Percentiles rank a stretch among this genome's conserved stretches.
Conservation (phyloP, 2,113 vertebrate species). For the Tenrec ecaudatus region DNA sequence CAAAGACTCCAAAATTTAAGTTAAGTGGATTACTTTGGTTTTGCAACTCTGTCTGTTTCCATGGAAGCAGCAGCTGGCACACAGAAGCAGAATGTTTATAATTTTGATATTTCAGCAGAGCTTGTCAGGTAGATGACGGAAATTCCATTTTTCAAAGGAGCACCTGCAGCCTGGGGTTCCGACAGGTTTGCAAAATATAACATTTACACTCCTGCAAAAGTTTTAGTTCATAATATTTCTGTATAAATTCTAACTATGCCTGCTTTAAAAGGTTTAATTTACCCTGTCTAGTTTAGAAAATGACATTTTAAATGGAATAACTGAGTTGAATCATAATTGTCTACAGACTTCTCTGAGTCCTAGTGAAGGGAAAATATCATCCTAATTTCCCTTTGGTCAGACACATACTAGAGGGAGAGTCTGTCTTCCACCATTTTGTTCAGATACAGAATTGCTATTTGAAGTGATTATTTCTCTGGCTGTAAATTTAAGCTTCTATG, state of each 20-base stretch:
- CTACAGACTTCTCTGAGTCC: neutral
- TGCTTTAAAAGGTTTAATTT: slow-evolving; percentile 71
- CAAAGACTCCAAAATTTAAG: slow-evolving; percentile 53
- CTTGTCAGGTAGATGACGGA: slow-evolving; percentile 75
- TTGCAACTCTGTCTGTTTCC: slow-evolving; percentile 62
- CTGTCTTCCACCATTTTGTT: neutral
- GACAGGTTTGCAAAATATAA: slow-evolving; percentile 64
- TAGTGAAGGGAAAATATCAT: slow-evolving; percentile 48
- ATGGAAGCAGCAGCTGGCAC: slow-evolving; percentile 67
- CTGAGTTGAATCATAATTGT: slow-evolving; percentile 43
- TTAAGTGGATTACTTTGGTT: slow-evolving; percentile 57
- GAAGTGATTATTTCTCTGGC: neutral
- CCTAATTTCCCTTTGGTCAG: slow-evolving; percentile 43
- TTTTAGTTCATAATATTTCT: slow-evolving; percentile 65
- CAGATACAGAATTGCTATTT: neutral
- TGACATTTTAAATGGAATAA: slow-evolving; percentile 61
- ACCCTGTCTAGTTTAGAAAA: slow-evolving; percentile 65
- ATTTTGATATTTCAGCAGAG: slow-evolving; percentile 75
- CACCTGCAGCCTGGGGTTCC: slow-evolving; percentile 78
- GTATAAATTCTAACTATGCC: slow-evolving; percentile 67
- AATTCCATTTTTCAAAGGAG: slow-evolving; percentile 79
- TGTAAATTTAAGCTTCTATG: neutral
- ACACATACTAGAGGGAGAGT: neutral
- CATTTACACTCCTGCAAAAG: slow-evolving; percentile 69
- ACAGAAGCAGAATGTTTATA: slow-evolving; percentile 71